These are phyloP conservation scores for Diplodus sargus DNA, from an alignment of 2,797 vertebrate species.

Conservation along the genomic window DNA sequence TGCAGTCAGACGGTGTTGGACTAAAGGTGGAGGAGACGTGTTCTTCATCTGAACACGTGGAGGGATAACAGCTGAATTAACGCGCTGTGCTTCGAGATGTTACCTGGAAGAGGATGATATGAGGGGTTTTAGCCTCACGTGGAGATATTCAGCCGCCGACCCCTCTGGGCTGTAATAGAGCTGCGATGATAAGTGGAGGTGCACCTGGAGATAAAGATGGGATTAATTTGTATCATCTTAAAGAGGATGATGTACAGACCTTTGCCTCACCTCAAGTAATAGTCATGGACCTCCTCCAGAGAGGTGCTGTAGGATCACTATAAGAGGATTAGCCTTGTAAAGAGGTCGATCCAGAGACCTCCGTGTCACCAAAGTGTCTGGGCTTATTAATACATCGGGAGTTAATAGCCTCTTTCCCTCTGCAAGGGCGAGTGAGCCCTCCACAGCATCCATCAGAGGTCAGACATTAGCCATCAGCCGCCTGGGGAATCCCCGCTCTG, in stretches of 20 bases:
- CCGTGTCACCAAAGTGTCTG: conserved; percentile 37
- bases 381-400: conserved; percentile 44
- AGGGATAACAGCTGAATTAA: conserved; percentile 22
- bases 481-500: conserved; percentile 9
- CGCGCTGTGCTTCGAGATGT: background rate
- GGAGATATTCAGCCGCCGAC: background rate
- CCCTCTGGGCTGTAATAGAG: conserved; percentile 11
- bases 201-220: conserved; percentile 39
- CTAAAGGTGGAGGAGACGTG: conserved; percentile 25
- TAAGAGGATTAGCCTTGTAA: conserved; percentile 67
- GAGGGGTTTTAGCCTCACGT: background rate
- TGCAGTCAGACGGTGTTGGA: background rate
- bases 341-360: conserved; percentile 43
- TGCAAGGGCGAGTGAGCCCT: conserved; percentile 35
- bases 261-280: conserved; percentile 86
- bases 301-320: conserved; percentile 51
- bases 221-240: conserved; percentile 61
- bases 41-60: background rate
- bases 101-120: conserved; percentile 1
- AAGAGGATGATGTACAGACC: conserved; percentile 86
- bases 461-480: conserved; percentile 3
- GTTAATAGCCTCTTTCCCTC: conserved; percentile 37
- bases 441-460: conserved; percentile 31
- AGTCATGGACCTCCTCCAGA: conserved; percentile 83
- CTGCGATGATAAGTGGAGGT: conserved; percentile 15